These are phyloP conservation scores for Lacerta agilis DNA, from an alignment of 2,797 vertebrate genomes.

Conservation along the genomic window DNA sequence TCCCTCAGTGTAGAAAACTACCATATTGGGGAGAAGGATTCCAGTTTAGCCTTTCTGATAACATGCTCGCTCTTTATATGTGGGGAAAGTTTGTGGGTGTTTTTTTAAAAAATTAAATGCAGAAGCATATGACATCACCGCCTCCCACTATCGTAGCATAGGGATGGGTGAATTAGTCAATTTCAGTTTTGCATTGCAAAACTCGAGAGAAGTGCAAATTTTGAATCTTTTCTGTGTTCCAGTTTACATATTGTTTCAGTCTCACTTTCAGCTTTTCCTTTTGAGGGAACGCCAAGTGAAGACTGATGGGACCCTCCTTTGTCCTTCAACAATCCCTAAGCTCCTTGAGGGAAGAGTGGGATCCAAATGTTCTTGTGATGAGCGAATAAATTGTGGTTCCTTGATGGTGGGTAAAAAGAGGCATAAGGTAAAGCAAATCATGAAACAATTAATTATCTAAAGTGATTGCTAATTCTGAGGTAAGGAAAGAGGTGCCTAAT, in stretches of 20 bases:
- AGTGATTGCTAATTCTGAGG: slow-evolving; percentile 7
- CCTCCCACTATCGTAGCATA: too few species aligned
- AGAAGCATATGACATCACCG: too few species aligned
- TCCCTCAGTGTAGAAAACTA: not conserved
- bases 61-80: not conserved
- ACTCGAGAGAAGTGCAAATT: too few species aligned
- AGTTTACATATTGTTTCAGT: too few species aligned
- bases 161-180: too few species aligned
- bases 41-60: not conserved
- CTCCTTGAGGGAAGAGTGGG: not conserved
- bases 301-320: not conserved
- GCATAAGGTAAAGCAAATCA: not conserved
- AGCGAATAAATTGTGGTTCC: slow-evolving; percentile 26
- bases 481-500: slow-evolving; percentile 40
- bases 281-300: not conserved
- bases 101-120: too few species aligned
- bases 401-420: slow-evolving; percentile 28
- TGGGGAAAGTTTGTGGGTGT: too few species aligned
- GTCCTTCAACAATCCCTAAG: too few species aligned
- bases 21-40: too few species aligned
- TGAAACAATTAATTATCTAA: slow-evolving; percentile 5
- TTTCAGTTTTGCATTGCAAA: too few species aligned
- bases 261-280: not conserved
- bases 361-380: not conserved
- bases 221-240: too few species aligned